Base-by-base conservation (phyloP, 2,888 invertebrate genomes). In the Noctua fimbriata region DNA sequence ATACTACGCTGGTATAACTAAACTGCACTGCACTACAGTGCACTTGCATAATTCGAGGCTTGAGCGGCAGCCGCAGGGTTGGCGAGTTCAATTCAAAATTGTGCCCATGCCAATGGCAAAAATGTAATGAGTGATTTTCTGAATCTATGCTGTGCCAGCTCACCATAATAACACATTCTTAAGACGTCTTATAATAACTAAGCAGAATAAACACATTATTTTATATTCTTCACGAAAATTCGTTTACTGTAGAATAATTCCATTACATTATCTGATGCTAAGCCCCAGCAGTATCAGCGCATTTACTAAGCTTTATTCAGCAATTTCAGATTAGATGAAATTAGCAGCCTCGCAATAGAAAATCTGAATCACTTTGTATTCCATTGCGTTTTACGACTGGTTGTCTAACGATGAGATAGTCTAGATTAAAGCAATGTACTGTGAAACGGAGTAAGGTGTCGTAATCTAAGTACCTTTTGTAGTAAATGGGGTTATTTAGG, bases 21-120 rank as follows among this genome's bases (percentile, higher is more conserved):
- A 85, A 84, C 79, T 80, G 87, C 82, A 84, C 79, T 79, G 87
- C 82, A 85, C 85, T 88, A 84, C 85, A 84, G 74, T 84, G 88
- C 85, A 85, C 84, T 82, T 82, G 89, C 89, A 89, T 88, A 88
- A 87, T 91, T 83, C 85, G 84, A 86, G 79, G 79, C 80, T 79
- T 67, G 66, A 80, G 67, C 66, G 74, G 36, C 55, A 52, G 28
- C 28, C 63, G 60, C 80, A 86, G 89, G 83, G 90, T 71, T 86
- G 84, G 14, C 77, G 18, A 67, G 14, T 0, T 16, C 16, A n/a
- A 1, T 28, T 32, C 1, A 32, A 60, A 63, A 63, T 32, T 32
- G 32, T 60, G 5, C n/a, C 14, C n/a, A 14, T 60, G 28, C 28
- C n/a, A 16, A 60, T 60, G 28, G 16, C 14, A 28, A 60, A 58